Evolutionary conservation across 2,113 vertebrate species (phyloP), one percentile per base, ranked within the genome.

Genomic region (Chaetops frenatus): DNA sequence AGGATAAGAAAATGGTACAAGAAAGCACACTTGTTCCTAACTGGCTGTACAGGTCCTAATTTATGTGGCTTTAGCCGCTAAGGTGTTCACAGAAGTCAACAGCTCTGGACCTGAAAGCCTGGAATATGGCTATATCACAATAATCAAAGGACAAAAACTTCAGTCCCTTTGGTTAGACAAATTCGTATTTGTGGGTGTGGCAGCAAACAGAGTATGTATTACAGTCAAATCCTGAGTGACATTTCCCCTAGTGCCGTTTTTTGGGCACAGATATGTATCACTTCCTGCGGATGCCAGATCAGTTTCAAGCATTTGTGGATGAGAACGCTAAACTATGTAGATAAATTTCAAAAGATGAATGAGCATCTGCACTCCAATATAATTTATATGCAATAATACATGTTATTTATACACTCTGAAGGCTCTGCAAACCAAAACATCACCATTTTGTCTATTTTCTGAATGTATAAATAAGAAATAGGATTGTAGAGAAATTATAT

Each of bases 341-440:
- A 97, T 96, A 96, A 95, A 95, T 96, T 96, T 93, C 72, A 72
- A 27, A 95, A 96, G 87, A 96, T 53, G 40, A 95, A 97, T 65
- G 76, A 96, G 58, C 61, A 78, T 89, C 92, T 91, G 51, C 89
- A 94, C 84, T 95, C 76, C 91, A 88, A 36, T 56, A 90, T 95
- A 92, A 97, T 97, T 96, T 96, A 95, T 90, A 95, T 90, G 60
- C 81, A 96, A 94, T 95, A 92, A 94, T 94, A 94, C 50, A 53
- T 58, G 42, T 95, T 97, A 96, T 96, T 95, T 96, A 95, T 95
- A 89, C 33, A 83, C 86, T 95, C 81, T 18, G 56, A 92, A 95
- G 47, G 74, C 51, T 95, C 70, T 89, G 77, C 2, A 9, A 95
- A 92, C 83, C 93, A 94, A 94, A 97, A 91, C 86, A 95, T 96